phyloP scores from a whole-genome alignment of 2,113 vertebrate species.

The Rhizomys pruinosus region DNA sequence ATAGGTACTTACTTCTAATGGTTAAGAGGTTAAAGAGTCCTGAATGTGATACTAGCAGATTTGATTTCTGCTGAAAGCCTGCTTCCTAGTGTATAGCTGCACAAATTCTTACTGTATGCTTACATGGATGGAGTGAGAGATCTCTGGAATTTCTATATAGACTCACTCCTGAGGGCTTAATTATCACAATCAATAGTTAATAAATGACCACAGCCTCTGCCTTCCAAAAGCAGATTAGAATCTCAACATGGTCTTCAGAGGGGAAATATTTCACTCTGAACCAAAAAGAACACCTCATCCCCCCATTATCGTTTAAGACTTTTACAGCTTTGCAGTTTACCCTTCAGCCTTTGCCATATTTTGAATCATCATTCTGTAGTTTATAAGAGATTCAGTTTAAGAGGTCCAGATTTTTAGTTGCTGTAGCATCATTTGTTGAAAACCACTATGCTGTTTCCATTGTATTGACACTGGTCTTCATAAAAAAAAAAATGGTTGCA shows the following conservation, averaged over 20 bases:
- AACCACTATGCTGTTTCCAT: background rate
- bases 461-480: background rate
- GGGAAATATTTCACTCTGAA: background rate
- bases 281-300: too few relatives aligned
- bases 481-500: background rate
- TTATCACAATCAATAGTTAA: background rate
- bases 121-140: too few relatives aligned
- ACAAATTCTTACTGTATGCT: too few relatives aligned
- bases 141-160: background rate
- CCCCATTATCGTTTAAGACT: background rate
- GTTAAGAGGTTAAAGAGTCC: background rate
- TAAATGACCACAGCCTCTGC: background rate
- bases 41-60: background rate
- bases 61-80: background rate
- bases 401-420: background rate
- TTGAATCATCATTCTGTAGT: background rate
- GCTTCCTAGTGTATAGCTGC: background rate
- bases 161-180: accelerated
- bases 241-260: background rate
- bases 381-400: background rate
- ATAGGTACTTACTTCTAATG: background rate
- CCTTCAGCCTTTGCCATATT: background rate
- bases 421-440: background rate
- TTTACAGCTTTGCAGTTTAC: background rate
- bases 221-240: background rate